Conservation (phyloP, 2,888 invertebrate species). For the Hemithea aestivaria region DNA sequence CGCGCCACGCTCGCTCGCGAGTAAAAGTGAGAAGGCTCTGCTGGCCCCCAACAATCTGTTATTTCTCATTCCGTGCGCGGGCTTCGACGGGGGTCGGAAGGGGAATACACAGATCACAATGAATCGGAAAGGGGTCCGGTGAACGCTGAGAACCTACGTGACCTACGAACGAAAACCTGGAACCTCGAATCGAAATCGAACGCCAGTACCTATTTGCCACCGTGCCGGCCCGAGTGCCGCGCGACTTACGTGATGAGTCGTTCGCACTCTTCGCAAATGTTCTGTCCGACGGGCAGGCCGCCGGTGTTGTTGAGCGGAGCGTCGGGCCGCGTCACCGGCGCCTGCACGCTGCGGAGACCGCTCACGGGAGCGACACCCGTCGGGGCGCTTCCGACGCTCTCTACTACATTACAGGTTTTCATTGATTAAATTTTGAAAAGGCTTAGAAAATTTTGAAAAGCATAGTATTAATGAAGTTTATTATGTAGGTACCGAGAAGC, state of each 20-base stretch:
- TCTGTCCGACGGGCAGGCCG: constrained; percentile 91
- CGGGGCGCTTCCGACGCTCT: background rate
- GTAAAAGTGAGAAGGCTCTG: constrained; percentile 82
- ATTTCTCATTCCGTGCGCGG: constrained; percentile 38
- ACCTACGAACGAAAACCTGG: constrained; percentile 3
- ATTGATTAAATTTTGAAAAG: too few species aligned
- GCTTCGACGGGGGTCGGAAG: constrained; percentile 36
- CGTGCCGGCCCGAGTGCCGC: constrained; percentile 81
- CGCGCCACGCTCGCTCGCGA: constrained; percentile 88
- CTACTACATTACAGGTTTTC: background rate
- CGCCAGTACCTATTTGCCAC: constrained; percentile 66
- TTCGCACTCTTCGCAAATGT: constrained; percentile 98
- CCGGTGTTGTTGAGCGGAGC: constrained; percentile 82
- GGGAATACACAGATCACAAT: constrained; percentile 23
- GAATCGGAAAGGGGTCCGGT: constrained; percentile 19
- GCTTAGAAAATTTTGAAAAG: too few species aligned
- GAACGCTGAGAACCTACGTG: constrained; percentile 14
- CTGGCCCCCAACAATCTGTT: constrained; percentile 58
- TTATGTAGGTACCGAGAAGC: too few species aligned
- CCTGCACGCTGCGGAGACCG: constrained; percentile 85
- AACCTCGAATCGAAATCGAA: constrained; percentile 10
- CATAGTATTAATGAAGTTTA: too few species aligned
- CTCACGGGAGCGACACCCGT: constrained; percentile 51
- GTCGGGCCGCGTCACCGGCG: constrained; percentile 84
- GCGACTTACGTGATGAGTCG: constrained; percentile 97